Evolutionary conservation across 2,113 vertebrate genomes (phyloP).

Genomic region (Nyctibius bracteatus): DNA sequence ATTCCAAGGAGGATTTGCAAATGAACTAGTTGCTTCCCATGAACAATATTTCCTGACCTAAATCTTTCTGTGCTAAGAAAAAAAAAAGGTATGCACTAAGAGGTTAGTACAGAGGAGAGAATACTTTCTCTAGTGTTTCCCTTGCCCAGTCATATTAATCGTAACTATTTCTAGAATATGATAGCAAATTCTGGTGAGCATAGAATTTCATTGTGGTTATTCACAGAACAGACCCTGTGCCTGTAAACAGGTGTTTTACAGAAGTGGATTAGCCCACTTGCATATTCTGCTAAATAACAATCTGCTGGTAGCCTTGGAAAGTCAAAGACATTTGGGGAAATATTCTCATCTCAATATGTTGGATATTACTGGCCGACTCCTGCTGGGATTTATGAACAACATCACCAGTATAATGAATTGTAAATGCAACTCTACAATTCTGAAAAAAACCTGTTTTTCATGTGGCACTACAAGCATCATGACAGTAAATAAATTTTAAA

Average conservation of each 20-base stretch:
- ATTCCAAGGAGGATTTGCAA: constrained; percentile 28
- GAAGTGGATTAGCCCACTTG: not conserved
- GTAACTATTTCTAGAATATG: not conserved
- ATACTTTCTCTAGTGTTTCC: not conserved
- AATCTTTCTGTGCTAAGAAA: not conserved
- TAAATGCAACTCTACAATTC: not conserved
- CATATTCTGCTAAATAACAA: not conserved
- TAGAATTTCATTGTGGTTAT: not conserved
- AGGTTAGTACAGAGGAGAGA: not conserved
- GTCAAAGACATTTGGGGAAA: not conserved
- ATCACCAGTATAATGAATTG: not conserved
- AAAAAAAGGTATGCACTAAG: not conserved
- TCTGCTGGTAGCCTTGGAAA: not conserved
- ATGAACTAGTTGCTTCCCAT: constrained; percentile 3
- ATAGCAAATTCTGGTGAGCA: not conserved
- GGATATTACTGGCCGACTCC: not conserved
- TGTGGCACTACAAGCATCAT: not conserved
- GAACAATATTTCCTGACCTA: constrained; percentile 18
- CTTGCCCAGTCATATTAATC: not conserved
- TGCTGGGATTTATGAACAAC: not conserved
- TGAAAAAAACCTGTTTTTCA: not conserved
- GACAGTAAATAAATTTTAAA: not conserved
- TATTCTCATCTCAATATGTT: not conserved
- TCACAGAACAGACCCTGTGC: not conserved
- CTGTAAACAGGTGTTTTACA: not conserved